Evolutionary conservation across 2,888 invertebrate species (phyloP).

Genomic region (Laspeyria flexula): DNA sequence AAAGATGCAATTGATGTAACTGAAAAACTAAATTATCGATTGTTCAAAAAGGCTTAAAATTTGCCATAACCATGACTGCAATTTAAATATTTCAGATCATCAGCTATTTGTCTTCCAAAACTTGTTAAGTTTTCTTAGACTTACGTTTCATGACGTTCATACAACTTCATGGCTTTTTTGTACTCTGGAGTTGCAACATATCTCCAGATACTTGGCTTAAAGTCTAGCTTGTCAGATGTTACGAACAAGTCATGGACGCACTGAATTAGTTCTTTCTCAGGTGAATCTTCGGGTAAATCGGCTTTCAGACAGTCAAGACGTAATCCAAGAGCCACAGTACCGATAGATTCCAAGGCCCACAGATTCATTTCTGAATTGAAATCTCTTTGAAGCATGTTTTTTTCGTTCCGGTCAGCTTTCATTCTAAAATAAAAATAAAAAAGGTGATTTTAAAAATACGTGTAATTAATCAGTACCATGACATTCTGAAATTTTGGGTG

Average conservation of each 20-base stretch:
- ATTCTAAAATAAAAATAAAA: constrained; percentile 71
- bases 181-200: constrained; percentile 58
- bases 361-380: constrained; percentile 85
- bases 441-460: too few relatives aligned
- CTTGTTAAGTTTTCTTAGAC: too few relatives aligned
- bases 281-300: constrained; percentile 64
- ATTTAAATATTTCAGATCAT: too few relatives aligned
- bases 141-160: constrained; percentile 65
- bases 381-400: constrained; percentile 83
- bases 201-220: constrained; percentile 64
- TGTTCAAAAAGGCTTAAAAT: too few relatives aligned
- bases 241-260: constrained; percentile 62
- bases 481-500: too few relatives aligned
- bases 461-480: too few relatives aligned
- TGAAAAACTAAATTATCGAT: too few relatives aligned
- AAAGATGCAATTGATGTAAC: too few relatives aligned
- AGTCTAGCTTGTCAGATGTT: constrained; percentile 57
- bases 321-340: constrained; percentile 69
- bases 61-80: too few relatives aligned
- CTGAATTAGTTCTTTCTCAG: constrained; percentile 62
- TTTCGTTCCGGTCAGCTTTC: constrained; percentile 74
- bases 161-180: constrained; percentile 64
- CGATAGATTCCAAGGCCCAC: constrained; percentile 88
- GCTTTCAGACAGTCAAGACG: constrained; percentile 68
- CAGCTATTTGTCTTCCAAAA: too few relatives aligned